Evolutionary conservation across 2,797 vertebrate genomes (phyloP).

Genomic region (Coregonus sp.): DNA sequence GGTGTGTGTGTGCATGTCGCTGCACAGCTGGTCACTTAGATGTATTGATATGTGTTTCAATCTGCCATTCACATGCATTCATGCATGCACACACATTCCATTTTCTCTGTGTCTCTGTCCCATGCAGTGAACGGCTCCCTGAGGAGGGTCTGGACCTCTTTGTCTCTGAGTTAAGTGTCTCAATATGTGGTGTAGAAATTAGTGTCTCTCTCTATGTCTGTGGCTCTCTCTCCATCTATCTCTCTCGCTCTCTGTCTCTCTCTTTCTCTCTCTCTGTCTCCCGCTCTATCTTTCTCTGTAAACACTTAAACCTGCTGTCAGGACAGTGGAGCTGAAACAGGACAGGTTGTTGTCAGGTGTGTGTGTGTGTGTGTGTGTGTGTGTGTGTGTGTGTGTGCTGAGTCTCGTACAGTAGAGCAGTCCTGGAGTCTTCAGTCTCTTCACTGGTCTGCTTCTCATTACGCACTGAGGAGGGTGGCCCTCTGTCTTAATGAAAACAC

Average conservation of each 20-base stretch:
- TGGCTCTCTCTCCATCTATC: not conserved
- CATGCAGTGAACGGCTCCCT: constrained; percentile 33
- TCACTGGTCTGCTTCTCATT: constrained; percentile 49
- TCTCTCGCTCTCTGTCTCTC: not conserved
- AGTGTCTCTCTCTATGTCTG: not conserved
- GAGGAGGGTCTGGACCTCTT: constrained; percentile 35
- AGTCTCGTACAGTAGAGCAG: constrained; percentile 27
- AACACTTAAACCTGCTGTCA: not conserved
- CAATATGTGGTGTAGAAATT: constrained; percentile 56
- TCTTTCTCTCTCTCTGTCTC: not conserved
- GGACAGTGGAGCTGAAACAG: not conserved
- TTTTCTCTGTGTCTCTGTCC: not conserved
- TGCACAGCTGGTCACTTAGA: constrained; percentile 65
- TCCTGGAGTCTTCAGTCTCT: constrained; percentile 7
- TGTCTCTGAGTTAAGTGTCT: constrained; percentile 55
- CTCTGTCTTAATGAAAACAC: constrained; percentile 49
- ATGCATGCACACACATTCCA: not conserved
- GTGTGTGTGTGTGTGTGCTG: too few species aligned
- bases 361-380: too few species aligned
- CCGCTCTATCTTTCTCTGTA: not conserved
- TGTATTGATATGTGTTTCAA: constrained; percentile 64
- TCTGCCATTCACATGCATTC: constrained; percentile 56
- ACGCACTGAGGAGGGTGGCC: constrained; percentile 21
- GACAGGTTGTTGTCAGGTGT: not conserved
- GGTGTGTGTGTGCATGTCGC: constrained; percentile 34